These are phyloP conservation scores for Mastomys natalensis DNA, from an alignment of 2,113 vertebrate genomes.

Conservation along the genomic window DNA sequence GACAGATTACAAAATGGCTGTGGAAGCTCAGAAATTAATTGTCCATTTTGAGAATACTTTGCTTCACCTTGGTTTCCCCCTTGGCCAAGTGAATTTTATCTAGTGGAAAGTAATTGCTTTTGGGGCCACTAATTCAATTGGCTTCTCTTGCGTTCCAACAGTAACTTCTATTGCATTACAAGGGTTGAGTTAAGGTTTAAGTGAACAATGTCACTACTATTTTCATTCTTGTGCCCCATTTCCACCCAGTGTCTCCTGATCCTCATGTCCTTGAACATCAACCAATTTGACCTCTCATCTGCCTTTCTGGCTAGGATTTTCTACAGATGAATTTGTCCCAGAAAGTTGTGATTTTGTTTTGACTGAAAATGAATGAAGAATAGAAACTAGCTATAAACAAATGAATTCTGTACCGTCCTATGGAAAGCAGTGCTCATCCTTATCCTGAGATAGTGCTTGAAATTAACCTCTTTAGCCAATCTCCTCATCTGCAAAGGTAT, in stretches of 20 bases:
- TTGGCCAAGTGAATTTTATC: conserved; percentile 17
- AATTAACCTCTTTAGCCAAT: neutral
- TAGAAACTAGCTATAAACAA: neutral
- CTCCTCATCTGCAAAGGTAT: neutral
- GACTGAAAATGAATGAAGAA: neutral
- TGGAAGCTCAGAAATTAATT: neutral
- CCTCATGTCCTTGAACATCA: neutral
- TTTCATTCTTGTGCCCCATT: neutral
- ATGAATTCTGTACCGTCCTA: neutral
- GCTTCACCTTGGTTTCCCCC: neutral
- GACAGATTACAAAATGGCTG: neutral
- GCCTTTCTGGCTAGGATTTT: neutral
- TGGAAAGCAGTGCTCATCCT: neutral
- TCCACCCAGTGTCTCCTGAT: neutral
- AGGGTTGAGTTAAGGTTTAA: neutral
- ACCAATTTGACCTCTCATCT: neutral
- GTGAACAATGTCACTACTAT: neutral
- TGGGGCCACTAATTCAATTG: neutral
- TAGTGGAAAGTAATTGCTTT: neutral
- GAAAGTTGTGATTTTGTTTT: neutral
- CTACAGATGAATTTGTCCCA: neutral
- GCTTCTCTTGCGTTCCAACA: neutral
- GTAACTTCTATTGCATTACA: neutral
- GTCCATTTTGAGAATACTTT: neutral
- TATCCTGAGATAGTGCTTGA: neutral